These are phyloP conservation scores for Eupeodes latifasciatus DNA, from an alignment of 2,888 invertebrate species.

Conservation along the genomic window DNA sequence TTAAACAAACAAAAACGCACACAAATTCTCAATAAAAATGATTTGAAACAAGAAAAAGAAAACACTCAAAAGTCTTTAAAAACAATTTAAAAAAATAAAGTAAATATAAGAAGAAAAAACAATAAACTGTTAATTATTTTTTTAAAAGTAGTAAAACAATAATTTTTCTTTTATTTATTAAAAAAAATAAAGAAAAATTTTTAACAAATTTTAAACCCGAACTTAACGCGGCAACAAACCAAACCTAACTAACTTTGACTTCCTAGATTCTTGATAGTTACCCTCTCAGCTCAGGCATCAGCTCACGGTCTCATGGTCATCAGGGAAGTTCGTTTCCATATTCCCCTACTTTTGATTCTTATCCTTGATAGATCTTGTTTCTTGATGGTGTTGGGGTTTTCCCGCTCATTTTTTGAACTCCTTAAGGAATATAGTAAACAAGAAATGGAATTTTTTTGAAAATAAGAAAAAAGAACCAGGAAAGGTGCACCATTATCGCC, in stretches of 20 bases:
- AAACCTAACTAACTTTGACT: conserved; percentile 68
- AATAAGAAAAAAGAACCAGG: conserved; percentile 37
- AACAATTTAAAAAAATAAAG: neutral
- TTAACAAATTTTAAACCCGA: conserved; percentile 57
- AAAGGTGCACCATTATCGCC: conserved; percentile 57
- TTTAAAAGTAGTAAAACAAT: neutral
- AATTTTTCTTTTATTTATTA: conserved; percentile 22
- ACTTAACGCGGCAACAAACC: conserved; percentile 69
- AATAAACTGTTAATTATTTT: neutral
- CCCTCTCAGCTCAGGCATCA: neutral
- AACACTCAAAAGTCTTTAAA: neutral
- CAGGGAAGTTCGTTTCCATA: neutral
- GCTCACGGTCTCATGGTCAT: neutral
- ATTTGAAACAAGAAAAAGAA: conserved; percentile 17
- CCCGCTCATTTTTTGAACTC: conserved; percentile 12
- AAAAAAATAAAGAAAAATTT: conserved; percentile 27
- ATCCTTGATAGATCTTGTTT: conserved; percentile 19
- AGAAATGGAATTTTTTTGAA: conserved; percentile 9
- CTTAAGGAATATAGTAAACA: conserved; percentile 15
- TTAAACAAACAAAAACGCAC: neutral
- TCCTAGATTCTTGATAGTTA: conserved; percentile 29
- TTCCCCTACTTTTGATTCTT: conserved; percentile 33
- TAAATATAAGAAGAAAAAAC: neutral
- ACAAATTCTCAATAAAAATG: conserved; percentile 11
- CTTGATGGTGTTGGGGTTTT: conserved; percentile 49